Evolutionary conservation across 1,140 invertebrate genomes (phyloP), one percentile per base, ranked within the genome.

Genomic region (Panagrolaimus sp.): DNA sequence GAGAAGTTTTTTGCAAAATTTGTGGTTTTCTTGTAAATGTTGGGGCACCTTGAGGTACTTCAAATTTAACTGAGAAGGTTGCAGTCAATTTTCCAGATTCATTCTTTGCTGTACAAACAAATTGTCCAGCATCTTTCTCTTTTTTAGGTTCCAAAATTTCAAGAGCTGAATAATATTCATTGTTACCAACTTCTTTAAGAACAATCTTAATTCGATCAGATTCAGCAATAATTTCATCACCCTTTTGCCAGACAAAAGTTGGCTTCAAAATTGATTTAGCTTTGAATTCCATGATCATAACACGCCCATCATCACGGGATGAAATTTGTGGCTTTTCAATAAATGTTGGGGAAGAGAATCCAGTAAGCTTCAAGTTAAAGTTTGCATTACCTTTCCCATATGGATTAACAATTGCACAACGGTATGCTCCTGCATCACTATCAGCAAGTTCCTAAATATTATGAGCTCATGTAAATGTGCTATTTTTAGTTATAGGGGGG

Each of bases 211-310:
- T 91, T 85, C 92, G 91, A 67, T 90, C 89, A 44, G 90, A 90
- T 85, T 93, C 90, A 73, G 90, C 90, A 62, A 96, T 89, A 70
- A 89, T 85, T 62, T 90, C 91, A 63, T 89, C 89, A 73, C 91
- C 93, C 77, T 93, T 89, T 66, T 80, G 77, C 96, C 96, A 98
- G n/a, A 91, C 88, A 65, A 96, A 93, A 44, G 89, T 89, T 21
- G 95, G 94, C 84, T 91, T 92, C 0, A 94, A 93, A 81, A 91
- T 91, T 44, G 95, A 92, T 76, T 90, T 91, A 0, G 96, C 91
- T 82, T 91, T 91, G 84, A 94, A 96, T 84, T 96, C 93, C 92
- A 98, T 96, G 62, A 95, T 89, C n/a, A 98, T 92, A 55, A 95
- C 86, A 87, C 95, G 94, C 7, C 94, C 94, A 80, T 91, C 91